phyloP scores from a whole-genome alignment of 2,888 invertebrate genomes.

The Plagiodera versicolora region DNA sequence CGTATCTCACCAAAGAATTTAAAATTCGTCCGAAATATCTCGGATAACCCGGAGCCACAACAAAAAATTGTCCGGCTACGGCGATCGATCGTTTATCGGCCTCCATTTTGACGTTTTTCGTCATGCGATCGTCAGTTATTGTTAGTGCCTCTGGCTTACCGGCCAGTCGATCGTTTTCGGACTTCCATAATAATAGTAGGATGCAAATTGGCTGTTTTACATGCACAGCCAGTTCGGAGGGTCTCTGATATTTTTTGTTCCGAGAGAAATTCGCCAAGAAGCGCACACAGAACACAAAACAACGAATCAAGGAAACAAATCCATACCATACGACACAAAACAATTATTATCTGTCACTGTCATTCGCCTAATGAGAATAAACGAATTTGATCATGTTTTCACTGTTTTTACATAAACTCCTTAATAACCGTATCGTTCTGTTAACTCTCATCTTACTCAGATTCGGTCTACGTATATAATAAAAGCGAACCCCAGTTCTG shows the following conservation, averaged over 20 bases:
- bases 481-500: conserved; percentile 12
- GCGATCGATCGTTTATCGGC: neutral
- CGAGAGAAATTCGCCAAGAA: too few species aligned
- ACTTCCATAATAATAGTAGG: conserved; percentile 16
- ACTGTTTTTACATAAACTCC: neutral
- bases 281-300: too few species aligned
- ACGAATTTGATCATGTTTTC: too few species aligned
- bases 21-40: neutral
- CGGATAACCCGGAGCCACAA: neutral
- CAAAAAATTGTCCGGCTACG: neutral
- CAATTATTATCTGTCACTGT: too few species aligned
- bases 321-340: too few species aligned
- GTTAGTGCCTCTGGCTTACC: neutral
- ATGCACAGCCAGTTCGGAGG: conserved; percentile 9
- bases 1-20: neutral
- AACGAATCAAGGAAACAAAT: too few species aligned
- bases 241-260: neutral
- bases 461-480: conserved; percentile 7
- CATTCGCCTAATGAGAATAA: too few species aligned
- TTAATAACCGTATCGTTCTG: neutral
- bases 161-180: neutral
- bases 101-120: neutral
- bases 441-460: conserved; percentile 1
- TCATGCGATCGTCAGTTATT: neutral
- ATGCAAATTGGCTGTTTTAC: conserved; percentile 16